Conservation (phyloP, 2,113 vertebrate genomes). For the Triplophysa tibetana region DNA sequence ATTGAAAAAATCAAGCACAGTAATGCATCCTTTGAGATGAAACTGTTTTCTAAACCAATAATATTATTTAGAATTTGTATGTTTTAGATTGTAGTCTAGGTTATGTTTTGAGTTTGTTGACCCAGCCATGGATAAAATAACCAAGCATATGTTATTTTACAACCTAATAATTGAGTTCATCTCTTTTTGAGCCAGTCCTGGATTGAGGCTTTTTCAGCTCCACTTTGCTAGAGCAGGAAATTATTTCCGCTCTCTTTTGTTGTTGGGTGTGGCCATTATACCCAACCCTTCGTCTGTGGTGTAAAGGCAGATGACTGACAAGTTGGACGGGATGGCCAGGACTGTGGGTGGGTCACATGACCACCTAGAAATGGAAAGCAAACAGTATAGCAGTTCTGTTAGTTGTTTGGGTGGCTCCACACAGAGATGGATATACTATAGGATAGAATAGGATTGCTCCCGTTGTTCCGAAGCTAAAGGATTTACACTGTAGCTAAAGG, state of each 20-base stretch:
- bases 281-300: slow-evolving; percentile 15
- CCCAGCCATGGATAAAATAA: no score
- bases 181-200: no score
- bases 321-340: slow-evolving; percentile 53
- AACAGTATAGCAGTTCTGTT: slow-evolving; percentile 22
- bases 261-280: slow-evolving; percentile 34
- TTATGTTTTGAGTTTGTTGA: no score
- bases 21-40: no score
- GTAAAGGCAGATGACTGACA: slow-evolving; percentile 51
- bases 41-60: no score
- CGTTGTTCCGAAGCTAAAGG: not conserved
- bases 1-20: no score
- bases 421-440: slow-evolving; percentile 45
- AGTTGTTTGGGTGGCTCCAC: slow-evolving; percentile 59
- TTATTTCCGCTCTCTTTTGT: not conserved
- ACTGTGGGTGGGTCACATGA: slow-evolving; percentile 46
- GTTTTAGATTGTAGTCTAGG: no score
- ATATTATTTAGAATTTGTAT: no score
- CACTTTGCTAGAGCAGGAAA: not conserved
- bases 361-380: slow-evolving; percentile 2
- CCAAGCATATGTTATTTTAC: no score
- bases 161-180: no score
- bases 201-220: not conserved
- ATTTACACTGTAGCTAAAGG: no score
- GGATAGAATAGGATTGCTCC: no score